Evolutionary conservation across 1,140 invertebrate species (phyloP).

Genomic region (Megathymus violae): DNA sequence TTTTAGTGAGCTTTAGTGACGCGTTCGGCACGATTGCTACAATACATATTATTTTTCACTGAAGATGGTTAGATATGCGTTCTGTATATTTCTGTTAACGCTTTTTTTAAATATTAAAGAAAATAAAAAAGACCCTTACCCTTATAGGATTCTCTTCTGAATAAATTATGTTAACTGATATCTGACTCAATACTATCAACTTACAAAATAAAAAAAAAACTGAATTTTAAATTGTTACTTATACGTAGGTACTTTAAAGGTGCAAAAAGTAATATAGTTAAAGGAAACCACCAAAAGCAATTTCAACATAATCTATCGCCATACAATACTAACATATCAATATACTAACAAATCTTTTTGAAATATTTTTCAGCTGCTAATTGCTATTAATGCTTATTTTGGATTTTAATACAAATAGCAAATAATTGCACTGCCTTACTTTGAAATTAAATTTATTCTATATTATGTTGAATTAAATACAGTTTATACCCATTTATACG

Average conservation of each 20-base stretch:
- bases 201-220: too few relatives aligned
- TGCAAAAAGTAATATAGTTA: not conserved
- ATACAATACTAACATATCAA: conserved; percentile 65
- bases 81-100: too few relatives aligned
- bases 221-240: conserved; percentile 21
- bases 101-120: too few relatives aligned
- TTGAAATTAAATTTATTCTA: not conserved
- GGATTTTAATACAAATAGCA: not conserved
- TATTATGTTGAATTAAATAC: not conserved
- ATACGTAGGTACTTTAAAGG: conserved; percentile 1
- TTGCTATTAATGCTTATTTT: conserved; percentile 3
- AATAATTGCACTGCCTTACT: conserved; percentile 18
- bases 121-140: too few relatives aligned
- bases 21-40: conserved; percentile 31
- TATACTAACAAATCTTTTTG: conserved; percentile 33
- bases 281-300: conserved; percentile 47
- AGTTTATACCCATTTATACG: not conserved
- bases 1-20: conserved; percentile 52
- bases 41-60: conserved; percentile 8
- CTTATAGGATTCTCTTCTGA: too few relatives aligned
- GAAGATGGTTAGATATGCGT: too few relatives aligned
- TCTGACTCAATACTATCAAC: too few relatives aligned
- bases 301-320: conserved; percentile 49
- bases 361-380: conserved; percentile 24
- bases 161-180: too few relatives aligned